Evolutionary conservation across 2,797 vertebrate species (phyloP).

Genomic region (Argentina silus): DNA sequence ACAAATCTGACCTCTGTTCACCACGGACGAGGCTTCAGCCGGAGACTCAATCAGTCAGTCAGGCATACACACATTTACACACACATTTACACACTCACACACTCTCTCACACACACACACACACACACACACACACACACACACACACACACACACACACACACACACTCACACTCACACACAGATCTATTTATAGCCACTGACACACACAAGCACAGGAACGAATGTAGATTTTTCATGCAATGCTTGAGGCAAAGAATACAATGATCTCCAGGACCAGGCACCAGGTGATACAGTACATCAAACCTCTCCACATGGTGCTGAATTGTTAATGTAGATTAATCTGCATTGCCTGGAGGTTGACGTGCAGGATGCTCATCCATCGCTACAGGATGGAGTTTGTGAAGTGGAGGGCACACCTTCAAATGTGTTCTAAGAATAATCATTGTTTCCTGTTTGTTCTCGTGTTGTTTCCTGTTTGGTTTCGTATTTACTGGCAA

Average conservation of each 20-base stretch:
- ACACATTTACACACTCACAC: conserved; percentile 13
- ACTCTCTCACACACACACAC: conserved; percentile 35
- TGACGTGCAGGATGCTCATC: conserved; percentile 25
- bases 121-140: conserved; percentile 16
- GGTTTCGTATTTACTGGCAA: too few relatives aligned
- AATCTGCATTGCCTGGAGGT: conserved; percentile 49
- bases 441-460: too few relatives aligned
- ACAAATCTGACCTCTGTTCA: conserved; percentile 33
- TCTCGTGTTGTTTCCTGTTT: too few relatives aligned
- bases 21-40: conserved; percentile 16
- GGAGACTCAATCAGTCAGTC: neutral
- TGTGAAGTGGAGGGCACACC: too few relatives aligned
- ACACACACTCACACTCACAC: conserved; percentile 39
- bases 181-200: neutral
- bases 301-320: conserved; percentile 26
- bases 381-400: conserved; percentile 48
- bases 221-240: conserved; percentile 56
- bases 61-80: conserved; percentile 3
- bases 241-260: conserved; percentile 65
- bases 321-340: conserved; percentile 57
- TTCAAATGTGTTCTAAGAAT: too few relatives aligned
- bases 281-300: conserved; percentile 38
- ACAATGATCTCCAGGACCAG: conserved; percentile 50
- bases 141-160: neutral
- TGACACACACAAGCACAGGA: conserved; percentile 14